Evolutionary conservation across 2,888 invertebrate genomes (phyloP), one percentile per base, ranked within the genome.

Genomic region (Micoletzkya japonica): DNA sequence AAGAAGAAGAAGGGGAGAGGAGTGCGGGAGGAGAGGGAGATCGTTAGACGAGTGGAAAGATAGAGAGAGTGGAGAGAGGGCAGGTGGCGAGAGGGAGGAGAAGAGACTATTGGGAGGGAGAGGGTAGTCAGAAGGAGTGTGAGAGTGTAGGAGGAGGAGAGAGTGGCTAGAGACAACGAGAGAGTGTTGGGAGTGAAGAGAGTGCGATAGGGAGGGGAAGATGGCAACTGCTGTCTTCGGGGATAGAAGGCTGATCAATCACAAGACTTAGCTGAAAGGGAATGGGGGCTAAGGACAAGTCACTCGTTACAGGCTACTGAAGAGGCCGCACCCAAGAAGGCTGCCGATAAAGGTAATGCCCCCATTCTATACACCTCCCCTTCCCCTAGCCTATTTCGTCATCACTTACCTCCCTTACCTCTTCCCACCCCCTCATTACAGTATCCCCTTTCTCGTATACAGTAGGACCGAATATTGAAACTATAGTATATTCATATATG

Each of bases 1-100:
- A 14, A 56, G 56, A 56, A 56, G 10, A 56, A 20, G 24, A 24
- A 26, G 10, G 56, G n/a, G 14, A 14, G 24, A 17, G n/a, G 56
- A 56, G 56, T 24, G n/a, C 10, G 56, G 24, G 24, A 20, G 24
- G 26, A 26, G 56, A 10, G 10, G 14, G 10, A 20, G 56, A 56
- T 17, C 7, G 10, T 10, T 20, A 20, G 56, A 56, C 7, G 24
- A 14, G 24, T 24, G 24, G 24, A 56, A 20, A 26, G 59, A 30
- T 28, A 59, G 59, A 32, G 14, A 28, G 59, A 14, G 32, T 17
- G 54, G 28, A 54, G 56, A 56, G 67, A 52, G 39, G 10, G 6
- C 30, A 57, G 57, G 34, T 28, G 54, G n/a, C 26, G 37, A 56
- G 66, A 17, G 30, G 2, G 54, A 37, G 64, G 24, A 52, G 24